Conservation (phyloP, 2,888 invertebrate genomes). For the Proisotoma minuta region DNA sequence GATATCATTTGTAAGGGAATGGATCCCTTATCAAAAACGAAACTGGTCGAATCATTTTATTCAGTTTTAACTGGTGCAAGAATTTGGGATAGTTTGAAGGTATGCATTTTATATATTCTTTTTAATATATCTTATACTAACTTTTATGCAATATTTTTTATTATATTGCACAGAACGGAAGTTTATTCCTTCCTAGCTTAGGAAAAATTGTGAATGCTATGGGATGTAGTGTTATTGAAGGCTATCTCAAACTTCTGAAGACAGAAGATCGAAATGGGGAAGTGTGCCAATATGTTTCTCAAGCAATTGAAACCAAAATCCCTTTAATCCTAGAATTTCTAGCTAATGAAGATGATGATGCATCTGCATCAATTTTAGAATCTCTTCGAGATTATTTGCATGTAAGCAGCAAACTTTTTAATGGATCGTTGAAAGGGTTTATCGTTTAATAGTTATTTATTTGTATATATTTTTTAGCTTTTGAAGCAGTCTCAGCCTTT, state of each 20-base stretch:
- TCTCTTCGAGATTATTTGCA: conserved; percentile 55
- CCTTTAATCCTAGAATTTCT: conserved; percentile 54
- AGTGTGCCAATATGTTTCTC: conserved; percentile 39
- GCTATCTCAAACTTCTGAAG: conserved; percentile 52
- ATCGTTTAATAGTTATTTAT: neutral
- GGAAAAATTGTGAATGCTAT: conserved; percentile 55
- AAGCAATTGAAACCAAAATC: conserved; percentile 53
- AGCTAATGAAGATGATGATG: conserved; percentile 55
- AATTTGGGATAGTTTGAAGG: conserved; percentile 36
- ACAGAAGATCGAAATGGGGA: conserved; percentile 27
- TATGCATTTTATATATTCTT: conserved; percentile 3
- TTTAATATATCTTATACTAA: neutral
- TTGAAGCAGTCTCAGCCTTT: conserved; percentile 51
- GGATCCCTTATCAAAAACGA: conserved; percentile 56
- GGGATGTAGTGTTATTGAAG: conserved; percentile 53
- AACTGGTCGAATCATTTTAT: conserved; percentile 50
- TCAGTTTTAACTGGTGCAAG: conserved; percentile 34
- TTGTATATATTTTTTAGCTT: conserved; percentile 45
- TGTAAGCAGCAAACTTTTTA: conserved; percentile 45
- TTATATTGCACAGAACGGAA: too few relatives aligned
- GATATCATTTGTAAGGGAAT: conserved; percentile 58
- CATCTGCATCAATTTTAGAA: conserved; percentile 54
- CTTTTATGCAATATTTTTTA: conserved; percentile 15
- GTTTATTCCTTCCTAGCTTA: conserved; percentile 43
- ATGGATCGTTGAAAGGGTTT: neutral